Percentiles rank a stretch among this genome's conserved stretches.
Evolutionary conservation across 2,888 invertebrate species (phyloP).

Genomic region (Xylota sylvarum): DNA sequence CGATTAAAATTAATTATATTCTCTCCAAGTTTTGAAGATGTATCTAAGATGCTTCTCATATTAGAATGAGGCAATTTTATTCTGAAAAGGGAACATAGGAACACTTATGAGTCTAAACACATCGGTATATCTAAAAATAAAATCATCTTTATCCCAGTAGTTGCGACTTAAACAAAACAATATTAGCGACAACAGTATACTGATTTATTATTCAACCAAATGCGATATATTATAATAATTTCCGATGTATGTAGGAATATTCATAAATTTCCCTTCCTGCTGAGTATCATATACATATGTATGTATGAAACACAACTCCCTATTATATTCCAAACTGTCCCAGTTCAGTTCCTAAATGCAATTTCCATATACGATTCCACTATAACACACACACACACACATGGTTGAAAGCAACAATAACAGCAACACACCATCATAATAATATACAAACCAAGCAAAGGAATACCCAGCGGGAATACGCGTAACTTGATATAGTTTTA

Average conservation of each 20-base stretch:
- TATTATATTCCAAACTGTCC: background rate
- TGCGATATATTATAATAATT: background rate
- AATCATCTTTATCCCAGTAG: no score
- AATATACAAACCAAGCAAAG: background rate
- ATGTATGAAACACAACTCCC: background rate
- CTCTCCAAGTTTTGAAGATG: no score
- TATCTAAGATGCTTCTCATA: no score
- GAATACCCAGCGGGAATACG: conserved; percentile 5
- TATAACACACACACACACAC: background rate
- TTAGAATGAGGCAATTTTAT: no score
- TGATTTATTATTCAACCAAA: background rate
- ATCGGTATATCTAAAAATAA: no score
- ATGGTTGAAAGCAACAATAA: conserved; percentile 8
- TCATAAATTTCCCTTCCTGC: background rate
- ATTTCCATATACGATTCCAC: background rate
- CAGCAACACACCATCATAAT: background rate
- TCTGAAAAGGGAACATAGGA: no score
- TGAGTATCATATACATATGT: background rate
- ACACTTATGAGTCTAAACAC: no score
- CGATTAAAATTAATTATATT: no score
- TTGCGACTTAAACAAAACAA: no score
- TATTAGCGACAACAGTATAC: background rate
- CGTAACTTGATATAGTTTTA: conserved; percentile 13
- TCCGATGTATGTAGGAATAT: background rate
- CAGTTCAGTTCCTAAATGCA: background rate